Percentiles rank a stretch among this genome's conserved stretches.
phyloP scores from a whole-genome alignment of 2,888 invertebrate genomes.

The Graphium colonna region DNA sequence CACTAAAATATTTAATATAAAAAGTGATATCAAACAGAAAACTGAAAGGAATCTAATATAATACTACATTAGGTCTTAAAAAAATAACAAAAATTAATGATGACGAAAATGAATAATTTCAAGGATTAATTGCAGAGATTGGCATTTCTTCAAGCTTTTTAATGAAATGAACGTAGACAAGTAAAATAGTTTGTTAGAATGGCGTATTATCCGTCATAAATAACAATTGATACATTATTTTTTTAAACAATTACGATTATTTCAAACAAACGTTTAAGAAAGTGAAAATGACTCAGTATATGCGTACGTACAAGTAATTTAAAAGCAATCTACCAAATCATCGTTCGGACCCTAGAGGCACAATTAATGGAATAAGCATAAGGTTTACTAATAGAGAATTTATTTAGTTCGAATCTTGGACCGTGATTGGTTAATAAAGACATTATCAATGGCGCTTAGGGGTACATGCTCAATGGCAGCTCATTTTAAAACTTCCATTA shows the following conservation, averaged over 20 bases:
- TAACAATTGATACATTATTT: not conserved
- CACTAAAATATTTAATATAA: no score
- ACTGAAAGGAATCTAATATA: no score
- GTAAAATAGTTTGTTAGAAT: no score
- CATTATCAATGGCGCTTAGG: not conserved
- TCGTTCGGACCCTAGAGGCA: conserved; percentile 1
- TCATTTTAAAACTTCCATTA: not conserved
- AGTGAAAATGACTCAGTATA: not conserved
- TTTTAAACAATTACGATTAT: not conserved
- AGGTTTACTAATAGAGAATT: conserved; percentile 11
- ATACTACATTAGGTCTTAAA: no score
- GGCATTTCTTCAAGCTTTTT: no score
- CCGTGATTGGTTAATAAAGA: not conserved
- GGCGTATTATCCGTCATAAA: no score
- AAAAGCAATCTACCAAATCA: not conserved
- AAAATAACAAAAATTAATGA: no score
- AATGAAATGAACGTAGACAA: no score
- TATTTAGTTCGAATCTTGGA: conserved; percentile 3
- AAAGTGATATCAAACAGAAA: no score
- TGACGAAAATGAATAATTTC: no score
- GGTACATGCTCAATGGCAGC: not conserved
- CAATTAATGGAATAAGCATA: conserved; percentile 7
- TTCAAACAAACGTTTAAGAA: not conserved
- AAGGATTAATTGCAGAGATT: no score
- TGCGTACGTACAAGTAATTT: not conserved